These are phyloP conservation scores for Myanophis thanlyinensis DNA, from an alignment of 2,113 vertebrate species.

Conservation along the genomic window DNA sequence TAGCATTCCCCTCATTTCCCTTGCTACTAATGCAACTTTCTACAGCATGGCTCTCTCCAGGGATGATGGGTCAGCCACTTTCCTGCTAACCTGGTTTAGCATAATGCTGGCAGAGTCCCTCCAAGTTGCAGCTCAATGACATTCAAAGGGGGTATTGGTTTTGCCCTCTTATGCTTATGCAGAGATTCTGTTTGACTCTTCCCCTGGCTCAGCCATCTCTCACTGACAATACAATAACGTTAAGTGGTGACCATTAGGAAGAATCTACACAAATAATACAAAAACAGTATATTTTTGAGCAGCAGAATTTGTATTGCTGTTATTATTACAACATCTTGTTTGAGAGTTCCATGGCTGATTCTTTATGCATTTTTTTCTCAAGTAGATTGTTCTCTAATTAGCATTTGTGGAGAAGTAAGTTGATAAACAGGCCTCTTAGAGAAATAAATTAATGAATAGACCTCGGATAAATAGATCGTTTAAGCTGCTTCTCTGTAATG, in stretches of 20 bases:
- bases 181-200: neutral
- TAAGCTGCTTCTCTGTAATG: neutral
- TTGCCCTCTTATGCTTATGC: neutral
- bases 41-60: neutral
- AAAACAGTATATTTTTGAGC: neutral
- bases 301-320: neutral
- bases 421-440: neutral
- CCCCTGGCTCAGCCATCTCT: neutral
- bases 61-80: neutral
- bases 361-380: neutral
- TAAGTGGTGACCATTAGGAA: neutral
- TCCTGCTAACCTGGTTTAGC: neutral
- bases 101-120: neutral
- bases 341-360: neutral
- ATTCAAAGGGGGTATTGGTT: neutral
- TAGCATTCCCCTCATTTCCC: neutral
- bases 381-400: neutral
- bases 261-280: neutral
- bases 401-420: neutral
- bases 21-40: neutral
- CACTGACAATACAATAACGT: neutral
- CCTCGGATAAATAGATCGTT: neutral
- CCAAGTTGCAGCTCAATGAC: neutral
- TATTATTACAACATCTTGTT: no score
- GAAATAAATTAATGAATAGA: neutral